Base-by-base conservation (phyloP, 1,140 invertebrate species). In the Helicoverpa zea region DNA sequence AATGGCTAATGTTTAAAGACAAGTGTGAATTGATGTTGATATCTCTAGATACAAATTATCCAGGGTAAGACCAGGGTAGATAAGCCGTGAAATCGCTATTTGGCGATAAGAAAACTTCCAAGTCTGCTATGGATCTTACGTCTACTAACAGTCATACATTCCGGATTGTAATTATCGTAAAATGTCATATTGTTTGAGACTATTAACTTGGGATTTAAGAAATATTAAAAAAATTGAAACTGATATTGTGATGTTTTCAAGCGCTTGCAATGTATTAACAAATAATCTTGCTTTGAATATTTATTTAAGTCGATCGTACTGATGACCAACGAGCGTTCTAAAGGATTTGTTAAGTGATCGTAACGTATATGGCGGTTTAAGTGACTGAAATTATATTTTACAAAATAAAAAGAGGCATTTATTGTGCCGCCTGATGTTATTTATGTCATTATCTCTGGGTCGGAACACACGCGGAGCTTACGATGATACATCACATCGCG, bases 301-400 rank as follows among this genome's bases (percentile, higher is more conserved):
- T 76, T 61, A 76, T 61, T 61, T 51, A 61, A 61, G 52, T 56
- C 51, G 70, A 73, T 54, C 68, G 68, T 72, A 54, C 49, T 72
- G 23, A 72, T 58, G 70, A 73, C 52, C 58, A 63, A 75, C 43
- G 58, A 35, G 30, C 52, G 58, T 76, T 76, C 58, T 43, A 63
- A 76, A 49, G 58, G 35, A 76, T 63, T 66, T 70, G 66, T 29
- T 68, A 61, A 76, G 43, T 76, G 35, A 76, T 18, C 56, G 61
- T 63, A 76, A 61, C 68, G 68, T 72, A 73, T 56, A 51, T 54
- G 52, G 54, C 70, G 70, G 70, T 73, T 73, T 73, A 73, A 73
- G 30, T 73, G 70, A 58, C 52, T 73, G 70, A 56, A 58, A 58
- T 56, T 73, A 73, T 56, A 56, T 73, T 56, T 43, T 43, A 73